These are phyloP conservation scores for Trichoplusia ni DNA, from an alignment of 1,140 invertebrate genomes.

Conservation along the genomic window DNA sequence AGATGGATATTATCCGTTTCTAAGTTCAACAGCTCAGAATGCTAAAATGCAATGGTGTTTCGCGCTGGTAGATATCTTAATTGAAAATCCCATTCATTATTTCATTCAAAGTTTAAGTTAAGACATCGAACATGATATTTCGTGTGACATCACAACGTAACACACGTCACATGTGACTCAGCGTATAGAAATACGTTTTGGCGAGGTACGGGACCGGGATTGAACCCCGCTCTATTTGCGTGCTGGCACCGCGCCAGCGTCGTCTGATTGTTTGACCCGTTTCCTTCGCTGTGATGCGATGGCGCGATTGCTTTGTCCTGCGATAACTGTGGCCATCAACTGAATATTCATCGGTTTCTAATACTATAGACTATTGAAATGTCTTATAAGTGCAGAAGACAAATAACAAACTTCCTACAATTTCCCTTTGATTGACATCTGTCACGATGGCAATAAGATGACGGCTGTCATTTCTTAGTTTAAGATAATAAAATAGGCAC, in stretches of 20 bases:
- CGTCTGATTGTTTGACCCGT: conserved; percentile 32
- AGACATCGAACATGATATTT: not conserved
- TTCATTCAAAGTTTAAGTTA: not conserved
- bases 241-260: conserved; percentile 31
- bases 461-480: too few species aligned
- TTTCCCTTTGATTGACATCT: too few species aligned
- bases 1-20: too few species aligned
- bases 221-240: conserved; percentile 38
- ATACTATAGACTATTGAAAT: not conserved
- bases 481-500: too few species aligned
- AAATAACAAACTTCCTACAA: too few species aligned
- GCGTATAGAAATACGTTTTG: conserved; percentile 35
- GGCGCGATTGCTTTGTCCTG: conserved; percentile 20
- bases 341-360: not conserved
- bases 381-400: not conserved
- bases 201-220: conserved; percentile 26
- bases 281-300: conserved; percentile 4
- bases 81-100: not conserved
- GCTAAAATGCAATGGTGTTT: too few species aligned
- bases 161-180: conserved; percentile 23
- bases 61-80: too few species aligned
- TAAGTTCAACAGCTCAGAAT: too few species aligned
- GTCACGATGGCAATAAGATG: too few species aligned
- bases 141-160: conserved; percentile 16
- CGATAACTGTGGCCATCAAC: too few species aligned